These are phyloP conservation scores for Amia ocellicauda DNA, from an alignment of 2,113 vertebrate species.

Conservation along the genomic window DNA sequence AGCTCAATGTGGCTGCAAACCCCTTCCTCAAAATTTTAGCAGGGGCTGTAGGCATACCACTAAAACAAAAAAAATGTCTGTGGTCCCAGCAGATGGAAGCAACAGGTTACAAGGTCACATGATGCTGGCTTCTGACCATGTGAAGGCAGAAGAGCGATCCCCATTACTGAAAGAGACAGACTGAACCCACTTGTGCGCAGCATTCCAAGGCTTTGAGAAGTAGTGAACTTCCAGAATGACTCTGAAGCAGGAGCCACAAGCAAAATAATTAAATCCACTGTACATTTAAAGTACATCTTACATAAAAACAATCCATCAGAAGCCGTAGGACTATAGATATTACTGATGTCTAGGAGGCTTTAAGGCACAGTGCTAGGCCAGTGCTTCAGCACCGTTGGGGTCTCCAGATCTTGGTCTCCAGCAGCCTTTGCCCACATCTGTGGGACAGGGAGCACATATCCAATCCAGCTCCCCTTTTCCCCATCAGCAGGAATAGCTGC, in stretches of 20 bases:
- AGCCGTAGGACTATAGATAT: too few relatives aligned
- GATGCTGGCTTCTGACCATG: slow-evolving; percentile 1
- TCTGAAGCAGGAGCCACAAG: too few relatives aligned
- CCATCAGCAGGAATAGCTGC: slow-evolving; percentile 16
- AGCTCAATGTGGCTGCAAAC: slow-evolving; percentile 78
- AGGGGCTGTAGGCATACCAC: neutral
- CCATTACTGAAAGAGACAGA: too few relatives aligned
- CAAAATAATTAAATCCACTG: too few relatives aligned
- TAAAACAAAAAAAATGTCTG: neutral
- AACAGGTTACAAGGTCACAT: slow-evolving; percentile 11
- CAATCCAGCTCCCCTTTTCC: neutral
- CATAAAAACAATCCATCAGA: too few relatives aligned
- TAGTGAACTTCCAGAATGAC: too few relatives aligned
- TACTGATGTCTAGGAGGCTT: too few relatives aligned
- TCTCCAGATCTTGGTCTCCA: slow-evolving; percentile 10
- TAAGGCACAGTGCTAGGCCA: neutral
- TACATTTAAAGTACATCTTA: too few relatives aligned
- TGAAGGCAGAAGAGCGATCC: neutral
- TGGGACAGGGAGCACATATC: slow-evolving; percentile 8
- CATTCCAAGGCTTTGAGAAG: too few relatives aligned
- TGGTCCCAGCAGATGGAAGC: slow-evolving; percentile 13
- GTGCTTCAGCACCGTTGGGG: neutral
- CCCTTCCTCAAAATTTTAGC: slow-evolving; percentile 61
- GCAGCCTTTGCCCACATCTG: slow-evolving; percentile 21
- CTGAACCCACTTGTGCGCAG: too few relatives aligned